Base-by-base conservation (phyloP, 2,797 vertebrate genomes). In the Caiman crocodilus region DNA sequence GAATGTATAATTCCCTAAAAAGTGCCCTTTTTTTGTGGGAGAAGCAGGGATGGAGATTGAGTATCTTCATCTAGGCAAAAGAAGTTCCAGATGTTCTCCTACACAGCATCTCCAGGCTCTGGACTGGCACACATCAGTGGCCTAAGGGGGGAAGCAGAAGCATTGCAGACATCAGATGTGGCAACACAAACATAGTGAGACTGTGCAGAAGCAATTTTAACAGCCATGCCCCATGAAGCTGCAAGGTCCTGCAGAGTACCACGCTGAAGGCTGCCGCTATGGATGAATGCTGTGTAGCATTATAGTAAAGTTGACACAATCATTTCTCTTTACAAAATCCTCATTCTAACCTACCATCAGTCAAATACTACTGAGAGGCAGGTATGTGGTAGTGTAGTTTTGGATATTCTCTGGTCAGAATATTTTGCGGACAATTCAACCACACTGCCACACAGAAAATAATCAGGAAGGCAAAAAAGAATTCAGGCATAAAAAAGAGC, bases 321-420 rank as follows among this genome's bases (percentile, higher is more conserved):
- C 6, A 4, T 58, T 5, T 25, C 78, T 57, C 42, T 84, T 83
- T 35, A 76, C n/a, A n/a, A 89, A 95, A 81, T 88, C 12, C 79
- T 92, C 61, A 64, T 14, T 83, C 26, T 90, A 12, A 14, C 85
- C 56, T 17, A 30, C 26, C 6, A 67, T 50, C 17, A 82, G 56
- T 87, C 73, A 90, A 89, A 90, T 1, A 3, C 14, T 77, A 84
- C 8, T 1, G 18, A 85, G 18, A 89, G 13, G 50, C 3, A 42
- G 32, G 26, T 60, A 77, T 84, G 17, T 50, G 4, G 28, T 6
- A 5, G 60, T 85, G 90, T 94, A 65, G 83, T 94, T 93, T 91
- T 90, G 7, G 55, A n/a, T 80, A 79, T 73, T 85, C 20, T 73
- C 26, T 21, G 76, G 25, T 80, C 7, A 65, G 88, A 91, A 15